Percentiles rank a stretch among this genome's conserved stretches.
Evolutionary conservation across 2,888 invertebrate genomes (phyloP).

Genomic region (Pollenia amentaria): DNA sequence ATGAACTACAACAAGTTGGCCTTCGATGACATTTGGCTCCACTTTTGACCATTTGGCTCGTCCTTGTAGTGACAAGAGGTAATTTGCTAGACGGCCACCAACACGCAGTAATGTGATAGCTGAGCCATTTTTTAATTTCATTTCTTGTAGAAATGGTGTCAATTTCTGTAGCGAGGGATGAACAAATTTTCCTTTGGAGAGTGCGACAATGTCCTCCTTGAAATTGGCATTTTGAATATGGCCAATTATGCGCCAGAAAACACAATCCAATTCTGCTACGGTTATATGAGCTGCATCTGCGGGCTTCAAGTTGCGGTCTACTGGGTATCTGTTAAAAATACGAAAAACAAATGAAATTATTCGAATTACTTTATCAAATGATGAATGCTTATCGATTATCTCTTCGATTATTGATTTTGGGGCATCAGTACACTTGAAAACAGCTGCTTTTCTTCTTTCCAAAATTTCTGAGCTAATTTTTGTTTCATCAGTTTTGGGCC

Average conservation of each 20-base stretch:
- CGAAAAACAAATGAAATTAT: conserved; percentile 42
- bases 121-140: background rate
- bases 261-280: background rate
- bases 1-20: conserved; percentile 67
- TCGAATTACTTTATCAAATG: conserved; percentile 35
- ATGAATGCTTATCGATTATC: conserved; percentile 39
- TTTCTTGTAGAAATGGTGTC: background rate
- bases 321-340: conserved; percentile 39
- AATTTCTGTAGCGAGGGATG: background rate
- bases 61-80: conserved; percentile 53
- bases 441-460: background rate
- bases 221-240: background rate
- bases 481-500: background rate
- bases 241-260: conserved; percentile 17
- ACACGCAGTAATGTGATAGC: background rate
- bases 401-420: conserved; percentile 14
- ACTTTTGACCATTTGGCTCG: conserved; percentile 60
- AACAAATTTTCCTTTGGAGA: background rate
- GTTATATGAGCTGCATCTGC: background rate
- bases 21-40: conserved; percentile 51
- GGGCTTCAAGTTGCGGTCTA: background rate
- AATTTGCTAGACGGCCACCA: too few species aligned
- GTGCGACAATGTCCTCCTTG: background rate
- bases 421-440: conserved; percentile 9
- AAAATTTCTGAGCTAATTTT: background rate